Conservation (phyloP, 1,140 invertebrate species). For the Ooceraea biroi region DNA sequence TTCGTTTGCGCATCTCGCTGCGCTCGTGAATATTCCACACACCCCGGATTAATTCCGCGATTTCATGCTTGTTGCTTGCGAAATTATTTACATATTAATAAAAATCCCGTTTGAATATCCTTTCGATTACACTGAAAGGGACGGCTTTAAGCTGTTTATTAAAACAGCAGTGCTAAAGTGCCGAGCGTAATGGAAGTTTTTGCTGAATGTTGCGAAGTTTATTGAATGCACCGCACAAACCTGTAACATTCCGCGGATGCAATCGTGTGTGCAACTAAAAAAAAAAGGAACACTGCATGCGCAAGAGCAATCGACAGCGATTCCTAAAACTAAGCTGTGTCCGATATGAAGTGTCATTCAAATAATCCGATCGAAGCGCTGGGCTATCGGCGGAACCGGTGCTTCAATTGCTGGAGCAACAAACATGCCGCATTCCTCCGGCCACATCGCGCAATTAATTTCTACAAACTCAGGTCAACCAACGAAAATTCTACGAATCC, state of each 20-base stretch:
- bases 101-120: not conserved
- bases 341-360: slow-evolving; percentile 6
- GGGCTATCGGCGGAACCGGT: not conserved
- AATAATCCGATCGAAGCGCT: slow-evolving; percentile 19
- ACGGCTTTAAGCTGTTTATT: not conserved
- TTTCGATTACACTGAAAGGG: not conserved
- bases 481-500: too few species aligned
- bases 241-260: not conserved
- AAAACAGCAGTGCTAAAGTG: not conserved
- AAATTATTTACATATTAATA: not conserved
- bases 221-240: not conserved
- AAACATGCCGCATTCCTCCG: not conserved
- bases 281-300: not conserved
- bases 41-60: not conserved
- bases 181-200: not conserved
- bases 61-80: too few species aligned
- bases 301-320: not conserved
- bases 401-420: not conserved
- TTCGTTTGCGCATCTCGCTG: not conserved
- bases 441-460: not conserved
- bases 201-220: not conserved
- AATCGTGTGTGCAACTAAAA: not conserved
- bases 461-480: too few species aligned
- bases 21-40: not conserved
- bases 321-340: not conserved